A percentile compares a stretch with the other conserved stretches of the same genome.
Conservation (phyloP, 2,113 vertebrate species). For the Oceanodroma tethys region DNA sequence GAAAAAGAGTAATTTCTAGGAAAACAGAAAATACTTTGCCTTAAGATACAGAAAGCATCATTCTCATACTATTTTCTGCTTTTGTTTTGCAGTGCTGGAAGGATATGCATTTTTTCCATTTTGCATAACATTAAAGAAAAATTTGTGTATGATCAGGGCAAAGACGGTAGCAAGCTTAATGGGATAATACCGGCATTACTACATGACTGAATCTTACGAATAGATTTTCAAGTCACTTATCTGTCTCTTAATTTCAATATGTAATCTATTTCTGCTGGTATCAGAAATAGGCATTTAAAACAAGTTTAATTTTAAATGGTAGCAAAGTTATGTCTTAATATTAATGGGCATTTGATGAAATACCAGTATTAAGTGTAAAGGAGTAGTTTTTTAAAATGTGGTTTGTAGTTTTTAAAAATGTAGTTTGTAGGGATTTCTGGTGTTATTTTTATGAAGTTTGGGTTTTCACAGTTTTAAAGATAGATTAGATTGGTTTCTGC, state of each 20-base stretch:
- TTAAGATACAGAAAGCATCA: neutral
- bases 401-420: neutral
- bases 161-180: neutral
- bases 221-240: neutral
- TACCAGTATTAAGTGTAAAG: neutral
- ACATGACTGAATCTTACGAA: neutral
- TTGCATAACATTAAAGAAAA: neutral
- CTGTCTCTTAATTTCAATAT: neutral
- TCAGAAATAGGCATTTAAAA: neutral
- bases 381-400: neutral
- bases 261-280: neutral
- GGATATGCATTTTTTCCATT: neutral
- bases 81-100: neutral
- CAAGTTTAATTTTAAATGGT: neutral
- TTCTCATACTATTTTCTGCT: neutral
- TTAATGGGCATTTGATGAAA: neutral
- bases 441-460: neutral
- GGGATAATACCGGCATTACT: neutral
- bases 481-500: neutral
- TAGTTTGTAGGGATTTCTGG: neutral
- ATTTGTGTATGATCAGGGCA: rapidly evolving
- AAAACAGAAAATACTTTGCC: neutral
- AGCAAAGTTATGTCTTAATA: neutral
- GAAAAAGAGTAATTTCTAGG: neutral
- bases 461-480: neutral